Conservation (phyloP, 2,888 invertebrate genomes). For the Eulithis prunata region DNA sequence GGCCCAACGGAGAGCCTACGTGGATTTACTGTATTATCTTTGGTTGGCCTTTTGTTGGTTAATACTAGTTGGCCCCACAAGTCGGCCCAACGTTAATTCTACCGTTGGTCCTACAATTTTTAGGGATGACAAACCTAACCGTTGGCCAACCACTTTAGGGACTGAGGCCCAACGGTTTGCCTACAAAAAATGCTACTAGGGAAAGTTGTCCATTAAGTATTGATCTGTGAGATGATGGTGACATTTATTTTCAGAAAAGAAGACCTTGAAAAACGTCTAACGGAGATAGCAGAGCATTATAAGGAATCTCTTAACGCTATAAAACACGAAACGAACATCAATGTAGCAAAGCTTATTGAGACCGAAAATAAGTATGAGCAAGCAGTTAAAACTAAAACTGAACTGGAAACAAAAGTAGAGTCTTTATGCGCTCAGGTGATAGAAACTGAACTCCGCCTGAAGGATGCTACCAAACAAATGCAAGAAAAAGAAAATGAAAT, state of each 20-base stretch:
- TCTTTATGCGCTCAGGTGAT: slow-evolving; percentile 54
- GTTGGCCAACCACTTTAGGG: too few relatives aligned
- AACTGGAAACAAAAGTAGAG: slow-evolving; percentile 56
- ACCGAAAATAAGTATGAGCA: slow-evolving; percentile 63
- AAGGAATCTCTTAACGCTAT: slow-evolving; percentile 60
- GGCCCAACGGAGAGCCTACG: too few relatives aligned
- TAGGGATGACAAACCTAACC: too few relatives aligned
- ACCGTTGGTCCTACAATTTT: too few relatives aligned
- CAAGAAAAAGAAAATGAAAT: slow-evolving; percentile 50
- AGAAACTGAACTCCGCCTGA: slow-evolving; percentile 57
- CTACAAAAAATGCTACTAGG: too few relatives aligned
- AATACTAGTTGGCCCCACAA: too few relatives aligned
- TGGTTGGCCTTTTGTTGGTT: too few relatives aligned
- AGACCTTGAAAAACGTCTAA: slow-evolving; percentile 65
- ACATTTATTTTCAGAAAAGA: slow-evolving; percentile 60
- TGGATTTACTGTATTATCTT: too few relatives aligned
- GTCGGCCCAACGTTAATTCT: too few relatives aligned
- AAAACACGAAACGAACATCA: slow-evolving; percentile 60
- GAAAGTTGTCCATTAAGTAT: background rate
- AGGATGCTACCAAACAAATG: slow-evolving; percentile 50
- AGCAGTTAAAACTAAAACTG: slow-evolving; percentile 56
- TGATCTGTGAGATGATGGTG: background rate
- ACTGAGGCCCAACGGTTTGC: too few relatives aligned
- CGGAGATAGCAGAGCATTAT: slow-evolving; percentile 61
- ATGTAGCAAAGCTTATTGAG: slow-evolving; percentile 60